Evolutionary conservation across 2,113 vertebrate genomes (phyloP), one percentile per base, ranked within the genome.

Genomic region (Gymnocephalus cernua): DNA sequence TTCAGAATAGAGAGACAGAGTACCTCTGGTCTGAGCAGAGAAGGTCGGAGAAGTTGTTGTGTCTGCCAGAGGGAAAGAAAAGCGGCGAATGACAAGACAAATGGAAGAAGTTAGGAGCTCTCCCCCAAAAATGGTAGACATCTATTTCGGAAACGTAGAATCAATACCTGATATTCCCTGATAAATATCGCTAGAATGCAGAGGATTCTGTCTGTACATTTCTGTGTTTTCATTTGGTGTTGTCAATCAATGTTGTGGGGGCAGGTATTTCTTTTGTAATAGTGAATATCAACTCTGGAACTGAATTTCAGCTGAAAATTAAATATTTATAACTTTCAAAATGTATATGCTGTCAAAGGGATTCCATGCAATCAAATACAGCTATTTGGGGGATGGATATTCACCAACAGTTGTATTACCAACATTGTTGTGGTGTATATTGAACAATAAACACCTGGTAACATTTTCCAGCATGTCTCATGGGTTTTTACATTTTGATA

Each of bases 1-100:
- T 23, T 50, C 41, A 44, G 86, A 73, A 75, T 25, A 63, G 35
- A 61, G 56, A 81, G 74, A 85, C 38, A 84, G 76, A 90, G 86
- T 98, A 99, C 97, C 97, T 99, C 98, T 80, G 97, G 96, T 93
- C 97, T 97, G 87, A 99, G 97, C 82, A 98, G 96, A 94, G 97
- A 97, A 83, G 97, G 96, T 82, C 96, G 96, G 92, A 99, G 96
- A 88, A 99, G 96, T 89, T 99, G 97, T 86, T 98, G 97, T 74
- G 97, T 97, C 97, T 98, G 90, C 62, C 92, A 90, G 84, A 92
- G 63, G 87, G 25, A 86, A 77, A 88, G 82, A 91, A 69, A 86
- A 83, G 67, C 3, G 23, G 21, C 47, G 62, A 79, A 71, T 38
- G 67, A 76, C 63, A 80, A 77, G 58, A 90, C 57, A 76, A 59